Base-by-base conservation (phyloP, 2,888 invertebrate genomes). In the Coelogynopora nodosa region DNA sequence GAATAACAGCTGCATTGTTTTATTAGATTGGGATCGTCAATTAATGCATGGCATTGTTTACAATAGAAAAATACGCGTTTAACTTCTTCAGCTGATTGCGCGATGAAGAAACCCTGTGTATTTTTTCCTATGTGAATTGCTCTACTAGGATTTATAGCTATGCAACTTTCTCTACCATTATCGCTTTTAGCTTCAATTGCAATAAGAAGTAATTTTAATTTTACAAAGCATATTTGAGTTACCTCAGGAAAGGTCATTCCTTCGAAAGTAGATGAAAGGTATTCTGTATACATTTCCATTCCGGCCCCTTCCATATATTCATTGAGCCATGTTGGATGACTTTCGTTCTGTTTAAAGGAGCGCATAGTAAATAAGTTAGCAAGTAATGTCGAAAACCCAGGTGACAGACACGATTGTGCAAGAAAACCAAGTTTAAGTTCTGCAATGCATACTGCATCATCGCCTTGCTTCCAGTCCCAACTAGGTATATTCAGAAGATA, bases 251-350 rank as follows among this genome's bases (percentile, higher is more conserved):
- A 99, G 93, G 96, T 96, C 96, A 98, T 97, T 94, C 97, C 97
- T 93, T 97, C 97, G 94, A 98, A 98, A 93, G 98, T 97, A 93
- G 97, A 96, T 93, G 98, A 97, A 93, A 99, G 94, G 93, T 97
- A 97, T 94, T 99, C 98, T 93, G 98, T 99, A 94, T 99, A 99
- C 97, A 98, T 98, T 95, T 99, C 98, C 95, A 98, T 98, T 67
- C 98, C 98, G 92, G 98, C 98, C 93, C 98, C 98, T 94, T 98
- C 96, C 93, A 99, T 96, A 94, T 99, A 99, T 95, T 99, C 98
- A 94, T 98, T 98, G 95, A 98, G 97, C 98, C 98, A 99, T 93
- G 96, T 96, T 94, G 97, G 97, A 93, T 97, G 97, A 94, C 97
- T 96, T 93, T 49, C 67, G 31, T 87, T 49, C 27, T 87, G 67